Evolutionary conservation across 2,797 vertebrate genomes (phyloP), one percentile per base, ranked within the genome.

Genomic region (Poeciliopsis turneri): DNA sequence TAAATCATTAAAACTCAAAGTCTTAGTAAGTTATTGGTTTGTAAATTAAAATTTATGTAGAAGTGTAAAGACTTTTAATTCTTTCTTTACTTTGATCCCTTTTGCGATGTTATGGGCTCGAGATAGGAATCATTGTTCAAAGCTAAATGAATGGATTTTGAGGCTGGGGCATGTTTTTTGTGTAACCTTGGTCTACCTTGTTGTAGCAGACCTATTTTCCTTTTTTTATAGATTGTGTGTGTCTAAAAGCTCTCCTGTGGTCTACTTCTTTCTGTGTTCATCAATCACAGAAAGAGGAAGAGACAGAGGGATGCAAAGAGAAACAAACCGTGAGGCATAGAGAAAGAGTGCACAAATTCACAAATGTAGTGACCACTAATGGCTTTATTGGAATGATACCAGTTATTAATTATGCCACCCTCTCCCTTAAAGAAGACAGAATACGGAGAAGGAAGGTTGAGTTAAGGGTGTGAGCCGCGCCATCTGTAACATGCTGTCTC

Each of bases 381-480:
- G 92, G 93, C 90, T 95, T 94, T 93, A 94, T 92, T 95, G 94
- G 94, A 94, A 90, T 87, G 90, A 90, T 93, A 92, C 92, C 94
- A 95, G 93, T 92, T 94, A 94, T 94, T 94, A 93, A 93, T 95
- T 93, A 92, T 87, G 82, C 76, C 81, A 71, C 73, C 72, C 77
- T 53, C 80, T 82, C 78, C 84, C 88, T 85, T 75, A 86, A 89
- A 87, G 88, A 83, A 84, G 82, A 81, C 70, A 77, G 71, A 64
- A 39, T 71, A 46, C 18, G 20, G 74, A 46, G 41, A 0, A 53
- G 64, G 77, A 79, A 75, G 82, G 81, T 79, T 88, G 87, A 87
- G 88, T 88, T 89, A 85, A 89, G 85, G 84, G 78, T 82, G 85
- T 83, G 76, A 86, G 89, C 79, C 80, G 89, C 88, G 76, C 80